These are phyloP conservation scores for Sycophila texana DNA, from an alignment of 2,888 invertebrate genomes.

Conservation along the genomic window DNA sequence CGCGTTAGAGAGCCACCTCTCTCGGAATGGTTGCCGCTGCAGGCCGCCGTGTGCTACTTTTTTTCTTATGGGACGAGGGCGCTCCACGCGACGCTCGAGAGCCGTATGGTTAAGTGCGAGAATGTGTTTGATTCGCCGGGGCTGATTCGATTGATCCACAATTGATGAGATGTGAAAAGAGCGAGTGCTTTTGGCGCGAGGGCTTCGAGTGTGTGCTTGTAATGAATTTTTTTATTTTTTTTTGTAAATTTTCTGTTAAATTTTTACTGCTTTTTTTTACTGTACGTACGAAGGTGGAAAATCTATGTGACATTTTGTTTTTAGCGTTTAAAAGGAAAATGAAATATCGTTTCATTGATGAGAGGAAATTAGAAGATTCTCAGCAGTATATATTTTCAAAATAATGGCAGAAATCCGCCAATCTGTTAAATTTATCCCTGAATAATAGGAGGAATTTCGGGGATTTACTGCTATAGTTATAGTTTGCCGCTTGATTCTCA, in stretches of 20 bases:
- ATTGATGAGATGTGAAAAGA: not conserved
- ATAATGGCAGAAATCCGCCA: not conserved
- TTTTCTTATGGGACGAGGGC: conserved; percentile 4
- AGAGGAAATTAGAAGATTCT: too few relatives aligned
- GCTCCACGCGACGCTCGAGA: conserved; percentile 19
- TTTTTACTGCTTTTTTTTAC: too few relatives aligned
- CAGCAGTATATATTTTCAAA: too few relatives aligned
- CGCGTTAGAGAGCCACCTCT: not conserved
- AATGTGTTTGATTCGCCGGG: conserved; percentile 32
- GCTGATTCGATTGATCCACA: conserved; percentile 30
- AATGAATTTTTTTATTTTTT: too few relatives aligned
- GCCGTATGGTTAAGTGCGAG: conserved; percentile 29
- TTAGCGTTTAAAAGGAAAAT: too few relatives aligned
- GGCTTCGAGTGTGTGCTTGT: too few relatives aligned
- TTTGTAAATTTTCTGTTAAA: too few relatives aligned
- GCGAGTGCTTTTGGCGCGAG: too few relatives aligned
- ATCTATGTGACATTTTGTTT: too few relatives aligned
- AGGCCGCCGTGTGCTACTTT: not conserved
- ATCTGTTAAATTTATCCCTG: not conserved
- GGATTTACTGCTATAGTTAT: not conserved
- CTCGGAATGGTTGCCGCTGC: not conserved
- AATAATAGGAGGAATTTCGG: conserved; percentile 25
- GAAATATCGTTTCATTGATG: too few relatives aligned
- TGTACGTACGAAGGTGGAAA: too few relatives aligned
- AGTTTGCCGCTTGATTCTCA: conserved; percentile 19